Evolutionary conservation across 2,888 invertebrate genomes (phyloP), one percentile per base, ranked within the genome.

Genomic region (Ormyrus rosae): DNA sequence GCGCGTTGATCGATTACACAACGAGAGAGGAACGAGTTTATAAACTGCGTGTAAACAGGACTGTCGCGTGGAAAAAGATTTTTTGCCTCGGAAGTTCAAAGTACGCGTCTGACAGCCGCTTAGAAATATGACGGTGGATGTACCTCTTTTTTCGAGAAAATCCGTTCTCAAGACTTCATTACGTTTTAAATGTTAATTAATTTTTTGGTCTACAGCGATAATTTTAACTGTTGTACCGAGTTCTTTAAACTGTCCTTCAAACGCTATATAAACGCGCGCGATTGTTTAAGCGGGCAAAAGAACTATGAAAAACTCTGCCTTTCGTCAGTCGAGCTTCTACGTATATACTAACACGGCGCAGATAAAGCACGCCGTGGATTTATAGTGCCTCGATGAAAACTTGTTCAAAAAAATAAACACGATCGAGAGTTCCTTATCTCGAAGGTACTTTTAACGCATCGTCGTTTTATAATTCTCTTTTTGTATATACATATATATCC

Each of bases 401-500:
- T 58, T 69, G 51, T 53, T 72, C 61, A n/a, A 5, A 48, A 71
- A 63, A 72, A 72, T 61, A 72, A 72, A 61, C 61, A 51, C 61
- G n/a, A 60, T 61, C 34, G 45, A 60, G 45, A 61, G 61, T 61
- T 60, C 11, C 71, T 72, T 72, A 61, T 72, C 71, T 34, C 34
- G 34, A 34, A 34, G 48, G 10, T 63, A 46, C 63, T 63, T 58
- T 58, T n/a, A 5, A n/a, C 11, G 6, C n/a, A 6, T 64, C 11
- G 63, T 48, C 11, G 48, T 19, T 46, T 48, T 64, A 46, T 64
- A n/a, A 64, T n/a, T 64, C 46, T 10, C 11, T 63, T 46, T 63
- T 46, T 58, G 5, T 5, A 56, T 56, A 56, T 56, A 11, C 2
- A 19, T 19, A 19, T 19, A 19, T 19, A 19, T 19, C 19, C 19